These are phyloP conservation scores for Sphaeridia pumilis DNA, from an alignment of 2,888 invertebrate species.

Conservation along the genomic window DNA sequence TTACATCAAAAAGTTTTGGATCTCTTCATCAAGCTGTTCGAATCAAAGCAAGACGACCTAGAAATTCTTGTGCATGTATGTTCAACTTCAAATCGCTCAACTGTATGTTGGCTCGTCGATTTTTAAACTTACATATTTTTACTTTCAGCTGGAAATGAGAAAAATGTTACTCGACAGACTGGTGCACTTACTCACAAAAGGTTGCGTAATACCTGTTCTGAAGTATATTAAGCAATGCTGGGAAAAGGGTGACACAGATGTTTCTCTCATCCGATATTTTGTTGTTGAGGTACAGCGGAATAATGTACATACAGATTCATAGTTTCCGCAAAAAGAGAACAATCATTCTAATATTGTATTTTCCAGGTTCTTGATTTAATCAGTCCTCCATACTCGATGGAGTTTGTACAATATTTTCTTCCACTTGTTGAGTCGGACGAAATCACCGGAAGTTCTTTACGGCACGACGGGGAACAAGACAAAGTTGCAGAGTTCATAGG, in stretches of 20 bases:
- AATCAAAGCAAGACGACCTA: conserved; percentile 87
- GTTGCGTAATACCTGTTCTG: conserved; percentile 89
- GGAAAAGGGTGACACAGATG: conserved; percentile 86
- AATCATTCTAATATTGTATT: too few relatives aligned
- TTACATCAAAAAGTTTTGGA: conserved; percentile 78
- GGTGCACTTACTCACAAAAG: conserved; percentile 87
- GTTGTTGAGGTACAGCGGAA: conserved; percentile 70
- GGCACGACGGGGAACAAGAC: conserved; percentile 58
- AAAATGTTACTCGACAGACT: conserved; percentile 94
- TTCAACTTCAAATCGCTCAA: neutral
- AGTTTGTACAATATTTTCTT: conserved; percentile 85
- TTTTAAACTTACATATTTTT: neutral
- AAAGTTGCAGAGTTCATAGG: conserved; percentile 90
- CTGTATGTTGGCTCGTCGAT: too few relatives aligned
- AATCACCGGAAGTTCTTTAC: conserved; percentile 86
- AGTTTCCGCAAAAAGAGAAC: too few relatives aligned
- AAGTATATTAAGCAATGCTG: conserved; percentile 89
- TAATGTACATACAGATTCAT: too few relatives aligned
- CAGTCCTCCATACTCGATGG: conserved; percentile 86
- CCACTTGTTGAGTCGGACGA: conserved; percentile 97
- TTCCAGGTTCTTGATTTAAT: conserved; percentile 83
- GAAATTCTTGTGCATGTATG: conserved; percentile 86
- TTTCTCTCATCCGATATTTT: conserved; percentile 90
- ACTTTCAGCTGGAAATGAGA: conserved; percentile 78
- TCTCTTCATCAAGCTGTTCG: conserved; percentile 75